phyloP scores from a whole-genome alignment of 2,113 vertebrate species.

The Apistogramma diplotaenia region DNA sequence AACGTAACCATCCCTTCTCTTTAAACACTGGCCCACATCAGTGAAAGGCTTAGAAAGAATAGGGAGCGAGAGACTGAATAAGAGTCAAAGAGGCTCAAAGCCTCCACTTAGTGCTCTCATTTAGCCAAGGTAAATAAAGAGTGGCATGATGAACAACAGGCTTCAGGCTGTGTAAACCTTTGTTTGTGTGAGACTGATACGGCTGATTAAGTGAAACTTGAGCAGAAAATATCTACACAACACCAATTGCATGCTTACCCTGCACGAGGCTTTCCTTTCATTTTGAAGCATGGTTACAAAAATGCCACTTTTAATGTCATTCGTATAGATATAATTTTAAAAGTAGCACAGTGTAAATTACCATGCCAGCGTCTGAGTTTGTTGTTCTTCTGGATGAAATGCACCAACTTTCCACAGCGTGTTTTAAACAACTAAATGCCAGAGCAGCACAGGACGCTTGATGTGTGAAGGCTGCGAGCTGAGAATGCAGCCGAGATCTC shows the following conservation, averaged over 20 bases:
- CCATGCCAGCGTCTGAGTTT: not conserved
- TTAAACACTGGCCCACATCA: not conserved
- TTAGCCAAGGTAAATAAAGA: slow-evolving; percentile 24
- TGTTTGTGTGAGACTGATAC: not conserved
- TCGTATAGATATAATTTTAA: not conserved
- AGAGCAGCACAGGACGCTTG: not conserved
- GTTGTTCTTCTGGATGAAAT: not conserved
- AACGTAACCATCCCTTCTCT: not conserved
- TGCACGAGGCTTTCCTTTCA: not conserved
- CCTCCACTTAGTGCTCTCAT: not conserved
- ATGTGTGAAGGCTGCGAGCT: not conserved
- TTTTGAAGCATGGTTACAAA: slow-evolving; percentile 8
- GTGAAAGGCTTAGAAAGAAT: not conserved
- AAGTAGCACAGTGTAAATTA: not conserved
- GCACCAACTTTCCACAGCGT: not conserved
- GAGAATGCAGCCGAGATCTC: not conserved
- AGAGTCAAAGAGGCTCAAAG: not conserved
- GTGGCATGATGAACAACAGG: not conserved
- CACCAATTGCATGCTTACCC: slow-evolving; percentile 7
- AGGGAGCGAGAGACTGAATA: not conserved
- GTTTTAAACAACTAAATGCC: not conserved
- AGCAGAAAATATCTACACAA: not conserved
- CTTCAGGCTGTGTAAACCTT: slow-evolving; percentile 7
- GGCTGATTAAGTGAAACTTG: slow-evolving; percentile 4
- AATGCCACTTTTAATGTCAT: not conserved